A percentile compares a stretch with the other conserved stretches of the same genome.
Evolutionary conservation across 2,113 vertebrate species (phyloP).

Genomic region (Quiscalus mexicanus): DNA sequence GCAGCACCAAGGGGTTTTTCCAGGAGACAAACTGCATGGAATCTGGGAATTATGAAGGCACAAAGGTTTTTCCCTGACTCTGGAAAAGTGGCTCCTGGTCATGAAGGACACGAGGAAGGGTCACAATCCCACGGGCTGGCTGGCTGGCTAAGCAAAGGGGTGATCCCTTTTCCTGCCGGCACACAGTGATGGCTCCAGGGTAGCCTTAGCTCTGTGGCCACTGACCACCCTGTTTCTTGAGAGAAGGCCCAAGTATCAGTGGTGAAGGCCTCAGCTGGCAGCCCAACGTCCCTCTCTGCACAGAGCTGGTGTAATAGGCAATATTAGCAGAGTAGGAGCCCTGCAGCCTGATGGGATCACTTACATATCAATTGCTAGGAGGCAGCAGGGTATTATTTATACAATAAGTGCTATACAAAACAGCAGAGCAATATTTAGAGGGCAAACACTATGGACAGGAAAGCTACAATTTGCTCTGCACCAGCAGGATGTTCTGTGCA

Average conservation of each 20-base stretch:
- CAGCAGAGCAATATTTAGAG: slow-evolving; percentile 42
- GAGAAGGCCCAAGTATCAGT: background rate
- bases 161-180: background rate
- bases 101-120: background rate
- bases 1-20: fast-evolving
- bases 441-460: background rate
- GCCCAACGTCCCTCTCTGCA: background rate
- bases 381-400: slow-evolving; percentile 48
- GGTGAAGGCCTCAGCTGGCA: background rate
- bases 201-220: background rate
- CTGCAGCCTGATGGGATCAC: background rate
- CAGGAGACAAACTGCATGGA: background rate
- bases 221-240: background rate
- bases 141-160: background rate
- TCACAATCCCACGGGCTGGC: background rate
- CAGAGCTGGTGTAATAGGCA: background rate
- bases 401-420: background rate
- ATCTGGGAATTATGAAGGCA: background rate
- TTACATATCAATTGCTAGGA: background rate
- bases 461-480: slow-evolving; percentile 51
- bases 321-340: background rate
- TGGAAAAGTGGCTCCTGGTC: background rate
- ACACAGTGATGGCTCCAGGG: background rate
- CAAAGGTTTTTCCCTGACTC: background rate
- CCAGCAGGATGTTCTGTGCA: background rate